These are phyloP conservation scores for Garrulus glandarius DNA, from an alignment of 2,797 vertebrate species.

Conservation along the genomic window DNA sequence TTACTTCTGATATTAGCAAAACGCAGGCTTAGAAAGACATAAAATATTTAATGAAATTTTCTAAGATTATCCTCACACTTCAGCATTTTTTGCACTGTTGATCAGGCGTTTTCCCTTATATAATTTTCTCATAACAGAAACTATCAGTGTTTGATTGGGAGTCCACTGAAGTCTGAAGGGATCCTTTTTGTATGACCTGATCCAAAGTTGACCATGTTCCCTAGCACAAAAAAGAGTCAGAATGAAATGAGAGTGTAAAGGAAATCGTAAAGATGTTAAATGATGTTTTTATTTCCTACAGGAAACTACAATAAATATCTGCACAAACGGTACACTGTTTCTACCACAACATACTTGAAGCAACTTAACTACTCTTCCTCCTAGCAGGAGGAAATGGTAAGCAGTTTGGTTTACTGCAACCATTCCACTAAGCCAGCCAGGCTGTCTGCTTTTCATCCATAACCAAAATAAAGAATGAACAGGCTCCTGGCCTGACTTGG, in stretches of 20 bases:
- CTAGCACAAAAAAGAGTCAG: neutral
- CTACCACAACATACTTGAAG: neutral
- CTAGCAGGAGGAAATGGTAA: neutral
- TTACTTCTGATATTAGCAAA: conserved; percentile 31
- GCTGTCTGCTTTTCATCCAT: neutral
- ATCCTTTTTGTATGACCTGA: neutral
- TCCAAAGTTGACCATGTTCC: neutral
- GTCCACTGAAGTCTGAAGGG: neutral
- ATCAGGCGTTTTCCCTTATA: neutral
- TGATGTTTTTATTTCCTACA: neutral
- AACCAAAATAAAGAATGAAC: neutral
- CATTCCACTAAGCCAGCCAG: neutral
- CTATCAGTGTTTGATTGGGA: neutral
- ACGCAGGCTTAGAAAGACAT: conserved; percentile 2
- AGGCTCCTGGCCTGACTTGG: neutral
- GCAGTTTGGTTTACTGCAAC: neutral
- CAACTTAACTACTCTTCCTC: neutral
- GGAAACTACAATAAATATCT: neutral
- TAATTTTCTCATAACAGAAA: neutral
- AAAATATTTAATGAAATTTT: conserved; percentile 54
- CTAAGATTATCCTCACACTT: conserved; percentile 5
- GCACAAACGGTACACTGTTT: neutral
- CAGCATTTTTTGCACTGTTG: neutral
- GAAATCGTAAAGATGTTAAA: neutral
- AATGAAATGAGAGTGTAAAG: neutral